Evolutionary conservation across 1,140 invertebrate genomes (phyloP), one percentile per base, ranked within the genome.

Genomic region (Ceratosolen fusciceps): DNA sequence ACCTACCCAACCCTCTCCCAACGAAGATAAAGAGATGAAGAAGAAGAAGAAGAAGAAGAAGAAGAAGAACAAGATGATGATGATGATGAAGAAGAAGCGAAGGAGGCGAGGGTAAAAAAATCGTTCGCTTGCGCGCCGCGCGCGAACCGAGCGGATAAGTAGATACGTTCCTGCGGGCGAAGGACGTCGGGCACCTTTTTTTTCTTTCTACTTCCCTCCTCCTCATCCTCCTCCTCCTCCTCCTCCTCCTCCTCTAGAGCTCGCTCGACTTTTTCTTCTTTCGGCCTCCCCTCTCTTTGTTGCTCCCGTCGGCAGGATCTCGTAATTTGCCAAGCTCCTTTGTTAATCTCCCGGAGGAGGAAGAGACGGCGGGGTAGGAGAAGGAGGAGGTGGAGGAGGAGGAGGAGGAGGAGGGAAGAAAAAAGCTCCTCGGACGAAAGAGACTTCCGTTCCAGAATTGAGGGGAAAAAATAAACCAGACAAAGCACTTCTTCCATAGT

Each of bases 21-120:
- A 81, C 73, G 79, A 83, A 85, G 83, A 85, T 84, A 85, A 84
- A 84, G 81, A 76, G 39, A 74, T 74, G 26, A 74, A 54, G 39
- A 19, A 29, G 29, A 73, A 39, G 37, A 68, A 67, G 29, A 29
- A 56, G 56, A 24, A n/a, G n/a, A n/a, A n/a, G n/a, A n/a, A n/a
- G n/a, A n/a, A n/a, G n/a, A n/a, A n/a, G n/a, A n/a, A n/a, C n/a
- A n/a, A n/a, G n/a, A n/a, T n/a, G n/a, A n/a, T n/a, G 39, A 74
- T 74, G 26, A 74, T 47, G 39, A 19, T 29, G 29, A 73, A 39
- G 37, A 68, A 67, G 29, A 29, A 56, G 56, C n/a, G n/a, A 24
- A 73, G 52, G 14, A 56, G 12, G 68, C 52, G 67, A 31, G 39
- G n/a, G 43, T 26, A 19, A 65, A 43, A 43, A 14, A 75, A 75